Evolutionary conservation across 1,140 invertebrate genomes (phyloP).

Genomic region (Himalopsyche phryganea): DNA sequence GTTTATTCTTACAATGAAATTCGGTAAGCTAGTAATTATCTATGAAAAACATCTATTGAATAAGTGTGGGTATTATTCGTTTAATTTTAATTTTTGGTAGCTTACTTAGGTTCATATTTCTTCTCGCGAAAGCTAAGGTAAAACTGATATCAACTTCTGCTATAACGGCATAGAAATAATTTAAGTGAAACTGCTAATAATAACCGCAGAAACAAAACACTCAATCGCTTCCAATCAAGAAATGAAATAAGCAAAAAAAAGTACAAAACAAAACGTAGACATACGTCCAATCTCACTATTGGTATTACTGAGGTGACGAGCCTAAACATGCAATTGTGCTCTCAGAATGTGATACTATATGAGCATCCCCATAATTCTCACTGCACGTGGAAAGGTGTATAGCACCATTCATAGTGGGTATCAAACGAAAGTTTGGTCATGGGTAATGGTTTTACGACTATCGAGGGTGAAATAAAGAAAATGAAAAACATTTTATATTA

Average conservation of each 20-base stretch:
- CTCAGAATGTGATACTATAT: conserved; percentile 23
- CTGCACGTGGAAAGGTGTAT: background rate
- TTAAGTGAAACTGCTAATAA: too few species aligned
- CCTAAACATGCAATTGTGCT: conserved; percentile 15
- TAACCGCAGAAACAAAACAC: background rate
- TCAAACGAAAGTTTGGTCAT: conserved; percentile 68
- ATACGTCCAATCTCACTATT: conserved; percentile 1
- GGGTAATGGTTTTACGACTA: conserved; percentile 79
- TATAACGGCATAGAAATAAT: too few species aligned
- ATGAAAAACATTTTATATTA: conserved; percentile 73
- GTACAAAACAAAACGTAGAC: conserved; percentile 5
- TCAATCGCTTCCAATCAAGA: conserved; percentile 13
- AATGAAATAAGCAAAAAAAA: conserved; percentile 17
- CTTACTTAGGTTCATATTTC: too few species aligned
- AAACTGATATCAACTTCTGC: too few species aligned
- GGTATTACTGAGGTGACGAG: conserved; percentile 20
- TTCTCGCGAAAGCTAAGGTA: too few species aligned
- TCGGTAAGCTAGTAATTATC: too few species aligned
- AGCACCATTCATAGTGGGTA: conserved; percentile 38
- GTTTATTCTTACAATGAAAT: too few species aligned
- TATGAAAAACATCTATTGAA: too few species aligned
- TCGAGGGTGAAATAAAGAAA: conserved; percentile 81
- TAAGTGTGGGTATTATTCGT: too few species aligned
- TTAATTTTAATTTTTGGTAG: too few species aligned
- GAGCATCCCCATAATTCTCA: background rate